Evolutionary conservation across 64 coral and sea anemone species (phyloP), one percentile per base, ranked within the genome.

Genomic region (Trachythela sp.): DNA sequence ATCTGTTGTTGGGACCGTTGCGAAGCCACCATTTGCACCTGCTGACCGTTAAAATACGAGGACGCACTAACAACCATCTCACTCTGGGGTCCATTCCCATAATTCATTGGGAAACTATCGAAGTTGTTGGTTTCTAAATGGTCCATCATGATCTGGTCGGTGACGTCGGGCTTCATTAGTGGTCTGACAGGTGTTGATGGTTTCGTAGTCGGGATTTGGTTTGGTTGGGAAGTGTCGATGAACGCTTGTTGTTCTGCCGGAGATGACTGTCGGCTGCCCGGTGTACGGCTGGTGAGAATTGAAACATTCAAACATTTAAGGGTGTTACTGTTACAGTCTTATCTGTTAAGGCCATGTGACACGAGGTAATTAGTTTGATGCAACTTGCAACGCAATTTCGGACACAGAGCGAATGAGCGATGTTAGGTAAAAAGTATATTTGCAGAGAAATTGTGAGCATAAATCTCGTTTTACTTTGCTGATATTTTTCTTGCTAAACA

Each of bases 211-310:
- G 20, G 75, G 30, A 80, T 22, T 37, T 80, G 75, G 75, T 39
- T 80, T 18, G 75, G 20, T 39, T 80, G 75, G 11, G 68, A 72
- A 13, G 75, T 18, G 30, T 80, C 75, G 20, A 9, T 6, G 34
- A 34, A 80, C 0, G 75, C 33, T 37, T 37, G 75, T 18, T 80
- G 75, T 34, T 88, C 90, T 14, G 96, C 94, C 29, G 96, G 96
- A 34, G 96, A 99, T 0, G 96, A 91, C 31, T 99, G 93, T 29
- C 96, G 91, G 58, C 93, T 95, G n/a, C 96, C 96, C 35, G 96
- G 96, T 54, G 96, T 99, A 31, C 96, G 96, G 48, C 96, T 99
- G n/a, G 11, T 88, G 4, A 91, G 34, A 84, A 50, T 14, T n/a
- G n/a, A n/a, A 89, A 33, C 41, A 14, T 68, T 30, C 1, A 42